Conservation (phyloP, 2,113 vertebrate genomes). For the Meleagris gallopavo region DNA sequence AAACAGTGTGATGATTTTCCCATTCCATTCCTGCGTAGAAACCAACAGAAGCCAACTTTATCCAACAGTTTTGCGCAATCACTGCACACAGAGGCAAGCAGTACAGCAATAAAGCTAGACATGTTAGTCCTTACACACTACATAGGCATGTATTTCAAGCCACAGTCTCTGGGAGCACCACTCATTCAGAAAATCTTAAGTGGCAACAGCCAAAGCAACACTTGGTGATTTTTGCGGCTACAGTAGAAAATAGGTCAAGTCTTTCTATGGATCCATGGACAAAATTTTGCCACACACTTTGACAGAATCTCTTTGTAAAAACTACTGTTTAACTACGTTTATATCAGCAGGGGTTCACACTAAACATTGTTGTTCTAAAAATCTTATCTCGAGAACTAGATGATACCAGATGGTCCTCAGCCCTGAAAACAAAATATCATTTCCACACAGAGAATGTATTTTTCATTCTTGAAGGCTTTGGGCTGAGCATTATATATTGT, state of each 20-base stretch:
- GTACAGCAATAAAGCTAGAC: background rate
- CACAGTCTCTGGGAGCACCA: background rate
- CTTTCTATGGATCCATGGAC: background rate
- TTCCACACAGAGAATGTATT: background rate
- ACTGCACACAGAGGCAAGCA: background rate
- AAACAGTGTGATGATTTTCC: background rate
- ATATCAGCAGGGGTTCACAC: background rate
- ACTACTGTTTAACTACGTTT: background rate
- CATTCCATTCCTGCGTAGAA: rapidly evolving
- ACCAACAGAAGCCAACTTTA: background rate
- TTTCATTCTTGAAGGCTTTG: background rate
- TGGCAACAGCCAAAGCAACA: background rate
- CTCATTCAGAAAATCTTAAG: background rate
- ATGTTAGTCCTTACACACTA: background rate
- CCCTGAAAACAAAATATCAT: background rate
- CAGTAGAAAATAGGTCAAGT: background rate
- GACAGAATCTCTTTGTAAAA: background rate
- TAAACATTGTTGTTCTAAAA: background rate
- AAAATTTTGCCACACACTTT: background rate
- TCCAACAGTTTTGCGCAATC: background rate
- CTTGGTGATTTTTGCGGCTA: background rate
- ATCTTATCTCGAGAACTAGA: background rate
- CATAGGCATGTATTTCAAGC: rapidly evolving
- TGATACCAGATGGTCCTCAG: background rate
- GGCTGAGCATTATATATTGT: background rate